These are phyloP conservation scores for Zoanthus sansibaricus DNA, from an alignment of 92 coral and sea anemone genomes.

Conservation along the genomic window DNA sequence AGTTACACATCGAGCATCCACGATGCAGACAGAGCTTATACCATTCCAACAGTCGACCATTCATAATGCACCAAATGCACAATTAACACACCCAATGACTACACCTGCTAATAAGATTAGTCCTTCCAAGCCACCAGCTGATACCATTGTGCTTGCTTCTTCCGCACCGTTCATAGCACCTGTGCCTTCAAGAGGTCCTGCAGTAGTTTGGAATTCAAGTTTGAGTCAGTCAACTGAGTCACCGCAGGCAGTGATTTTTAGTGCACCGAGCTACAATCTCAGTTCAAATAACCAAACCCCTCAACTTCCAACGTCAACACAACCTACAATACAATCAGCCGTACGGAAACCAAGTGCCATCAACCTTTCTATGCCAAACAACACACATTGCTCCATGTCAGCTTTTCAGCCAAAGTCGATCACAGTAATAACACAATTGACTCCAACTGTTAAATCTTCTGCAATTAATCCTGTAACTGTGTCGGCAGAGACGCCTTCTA, in stretches of 20 bases:
- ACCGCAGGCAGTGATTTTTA: constrained; percentile 27
- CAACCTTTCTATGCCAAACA: background rate
- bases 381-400: background rate
- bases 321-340: background rate
- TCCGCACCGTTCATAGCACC: constrained; percentile 23
- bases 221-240: constrained; percentile 3
- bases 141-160: constrained; percentile 8
- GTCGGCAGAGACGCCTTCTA: constrained; percentile 61
- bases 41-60: background rate
- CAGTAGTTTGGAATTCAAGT: constrained; percentile 22
- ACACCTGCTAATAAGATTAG: constrained; percentile 7
- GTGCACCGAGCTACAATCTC: constrained; percentile 27
- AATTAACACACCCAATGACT: background rate
- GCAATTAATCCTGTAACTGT: constrained; percentile 28
- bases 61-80: background rate
- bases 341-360: constrained; percentile 2
- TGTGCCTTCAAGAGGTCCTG: constrained; percentile 7
- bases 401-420: constrained; percentile 37
- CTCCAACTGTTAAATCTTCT: constrained; percentile 23
- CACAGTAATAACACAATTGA: constrained; percentile 34
- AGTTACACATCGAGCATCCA: background rate
- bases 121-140: background rate
- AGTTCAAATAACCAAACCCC: background rate
- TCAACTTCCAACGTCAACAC: background rate
- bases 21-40: background rate